These are phyloP conservation scores for Chrysogorgia sp. DNA, from an alignment of 92 coral and sea anemone species.

Conservation along the genomic window DNA sequence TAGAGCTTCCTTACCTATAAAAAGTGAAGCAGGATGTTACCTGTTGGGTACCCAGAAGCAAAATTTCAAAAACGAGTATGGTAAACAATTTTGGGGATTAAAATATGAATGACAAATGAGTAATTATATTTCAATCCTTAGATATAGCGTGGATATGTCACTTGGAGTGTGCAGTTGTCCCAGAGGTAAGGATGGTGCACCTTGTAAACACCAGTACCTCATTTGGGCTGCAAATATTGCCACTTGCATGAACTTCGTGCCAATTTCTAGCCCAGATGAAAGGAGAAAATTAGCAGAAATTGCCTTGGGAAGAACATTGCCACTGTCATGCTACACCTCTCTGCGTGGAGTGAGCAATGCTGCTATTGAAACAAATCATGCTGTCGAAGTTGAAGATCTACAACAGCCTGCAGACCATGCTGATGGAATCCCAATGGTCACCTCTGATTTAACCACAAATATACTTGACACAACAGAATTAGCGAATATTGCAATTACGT, in stretches of 20 bases:
- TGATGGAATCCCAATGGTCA: conserved; percentile 41
- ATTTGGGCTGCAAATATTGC: conserved; percentile 65
- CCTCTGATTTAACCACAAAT: conserved; percentile 15
- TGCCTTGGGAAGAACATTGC: conserved; percentile 59
- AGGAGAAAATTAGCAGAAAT: conserved; percentile 63
- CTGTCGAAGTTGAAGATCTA: too few relatives aligned
- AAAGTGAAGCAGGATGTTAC: too few relatives aligned
- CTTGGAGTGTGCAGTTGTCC: conserved; percentile 64
- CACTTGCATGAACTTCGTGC: conserved; percentile 62
- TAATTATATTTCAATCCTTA: conserved; percentile 4
- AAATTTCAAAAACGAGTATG: too few relatives aligned
- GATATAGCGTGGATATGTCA: conserved; percentile 66
- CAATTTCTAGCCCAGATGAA: conserved; percentile 50
- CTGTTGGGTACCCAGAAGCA: too few relatives aligned
- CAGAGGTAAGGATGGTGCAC: conserved; percentile 63
- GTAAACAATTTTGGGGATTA: too few relatives aligned
- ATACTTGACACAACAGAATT: conserved; percentile 44
- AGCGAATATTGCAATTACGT: conserved; percentile 33
- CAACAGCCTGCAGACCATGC: too few relatives aligned
- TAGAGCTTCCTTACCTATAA: too few relatives aligned
- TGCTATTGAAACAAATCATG: conserved; percentile 13
- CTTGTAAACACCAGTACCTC: conserved; percentile 63
- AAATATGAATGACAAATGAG: too few relatives aligned
- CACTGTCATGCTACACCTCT: conserved; percentile 50
- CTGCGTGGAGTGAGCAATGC: conserved; percentile 25